Evolutionary conservation across 2,113 vertebrate genomes (phyloP).

Genomic region (Zosterops borbonicus): DNA sequence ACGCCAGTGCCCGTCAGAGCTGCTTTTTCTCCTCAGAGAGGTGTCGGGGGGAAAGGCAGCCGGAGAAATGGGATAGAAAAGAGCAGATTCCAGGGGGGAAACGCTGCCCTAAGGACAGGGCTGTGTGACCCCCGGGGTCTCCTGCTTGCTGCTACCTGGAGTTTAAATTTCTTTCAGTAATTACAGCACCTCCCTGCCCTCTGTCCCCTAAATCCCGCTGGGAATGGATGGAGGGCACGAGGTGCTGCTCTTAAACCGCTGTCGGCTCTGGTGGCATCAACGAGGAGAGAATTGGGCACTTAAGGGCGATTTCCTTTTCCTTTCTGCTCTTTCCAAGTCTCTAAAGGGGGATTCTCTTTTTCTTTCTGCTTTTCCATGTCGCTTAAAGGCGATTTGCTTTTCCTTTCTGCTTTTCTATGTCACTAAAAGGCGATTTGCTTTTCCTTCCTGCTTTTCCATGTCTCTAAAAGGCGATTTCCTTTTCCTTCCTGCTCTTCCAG

Average conservation of each 20-base stretch:
- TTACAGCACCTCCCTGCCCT: background rate
- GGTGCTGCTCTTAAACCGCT: background rate
- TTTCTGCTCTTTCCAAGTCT: too few relatives aligned
- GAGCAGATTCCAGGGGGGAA: background rate
- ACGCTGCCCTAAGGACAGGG: background rate
- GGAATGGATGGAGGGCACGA: background rate
- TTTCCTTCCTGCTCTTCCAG: slow-evolving; percentile 47
- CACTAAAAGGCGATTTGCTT: too few relatives aligned
- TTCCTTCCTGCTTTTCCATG: too few relatives aligned
- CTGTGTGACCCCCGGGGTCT: background rate
- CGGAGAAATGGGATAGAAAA: background rate
- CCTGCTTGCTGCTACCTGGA: accelerated
- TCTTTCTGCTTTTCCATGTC: too few relatives aligned
- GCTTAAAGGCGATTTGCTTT: too few relatives aligned
- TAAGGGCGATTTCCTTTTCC: background rate
- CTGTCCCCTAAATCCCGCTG: background rate
- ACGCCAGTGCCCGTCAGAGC: background rate
- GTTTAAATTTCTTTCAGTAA: background rate
- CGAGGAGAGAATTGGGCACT: background rate
- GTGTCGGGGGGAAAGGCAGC: background rate
- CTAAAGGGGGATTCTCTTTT: too few relatives aligned
- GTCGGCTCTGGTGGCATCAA: background rate
- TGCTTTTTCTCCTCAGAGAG: background rate
- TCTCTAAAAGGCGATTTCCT: background rate
- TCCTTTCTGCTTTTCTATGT: too few relatives aligned